A percentile compares a stretch with the other conserved stretches of the same genome.
phyloP scores from a whole-genome alignment of 2,113 vertebrate species.

The Eudyptes chrysolophus region DNA sequence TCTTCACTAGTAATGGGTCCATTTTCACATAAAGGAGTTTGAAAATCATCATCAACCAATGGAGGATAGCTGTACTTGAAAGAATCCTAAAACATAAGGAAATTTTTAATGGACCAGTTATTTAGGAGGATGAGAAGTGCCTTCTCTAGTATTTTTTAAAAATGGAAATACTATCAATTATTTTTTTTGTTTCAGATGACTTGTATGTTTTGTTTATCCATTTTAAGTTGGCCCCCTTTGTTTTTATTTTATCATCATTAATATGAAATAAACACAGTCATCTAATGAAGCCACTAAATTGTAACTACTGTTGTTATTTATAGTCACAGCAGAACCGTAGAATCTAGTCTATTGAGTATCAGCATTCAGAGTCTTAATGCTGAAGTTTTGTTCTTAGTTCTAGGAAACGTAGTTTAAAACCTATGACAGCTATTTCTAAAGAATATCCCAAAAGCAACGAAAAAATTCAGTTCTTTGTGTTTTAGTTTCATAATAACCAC shows the following conservation, averaged over 20 bases:
- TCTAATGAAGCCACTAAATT: background rate
- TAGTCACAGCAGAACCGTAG: background rate
- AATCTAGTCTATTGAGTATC: background rate
- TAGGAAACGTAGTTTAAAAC: background rate
- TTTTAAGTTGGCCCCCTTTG: background rate
- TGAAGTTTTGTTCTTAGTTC: background rate
- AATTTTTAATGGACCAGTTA: background rate
- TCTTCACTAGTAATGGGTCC: conserved; percentile 91
- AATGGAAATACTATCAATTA: background rate
- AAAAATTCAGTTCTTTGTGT: background rate
- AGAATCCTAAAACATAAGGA: conserved; percentile 80
- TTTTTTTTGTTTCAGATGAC: background rate
- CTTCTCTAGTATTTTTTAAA: background rate
- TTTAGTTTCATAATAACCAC: background rate
- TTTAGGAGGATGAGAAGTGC: background rate
- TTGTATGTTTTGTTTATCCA: background rate
- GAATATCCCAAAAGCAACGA: background rate
- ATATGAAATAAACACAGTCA: background rate
- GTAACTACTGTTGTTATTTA: background rate
- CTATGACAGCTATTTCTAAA: background rate
- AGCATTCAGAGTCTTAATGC: background rate
- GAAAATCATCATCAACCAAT: conserved; percentile 95
- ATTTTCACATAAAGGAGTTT: conserved; percentile 92
- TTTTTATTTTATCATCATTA: background rate
- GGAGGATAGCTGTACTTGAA: conserved; percentile 98